phyloP scores from a whole-genome alignment of 2,113 vertebrate genomes.

The Seriola dumerili region DNA sequence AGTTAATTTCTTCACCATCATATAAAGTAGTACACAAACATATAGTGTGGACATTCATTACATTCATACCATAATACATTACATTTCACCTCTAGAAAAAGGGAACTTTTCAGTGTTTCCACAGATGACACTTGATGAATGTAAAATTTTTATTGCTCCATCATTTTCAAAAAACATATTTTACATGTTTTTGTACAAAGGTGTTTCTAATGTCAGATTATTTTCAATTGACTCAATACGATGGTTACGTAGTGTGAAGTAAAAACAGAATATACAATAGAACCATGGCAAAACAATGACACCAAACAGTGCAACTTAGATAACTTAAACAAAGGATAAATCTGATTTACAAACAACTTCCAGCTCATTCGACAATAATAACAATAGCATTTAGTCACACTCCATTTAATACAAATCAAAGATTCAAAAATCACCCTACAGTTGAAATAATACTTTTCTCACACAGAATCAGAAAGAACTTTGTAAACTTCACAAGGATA shows the following conservation, averaged over 20 bases:
- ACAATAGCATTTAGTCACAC: neutral
- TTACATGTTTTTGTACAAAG: neutral
- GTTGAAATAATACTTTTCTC: neutral
- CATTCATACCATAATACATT: too few relatives aligned
- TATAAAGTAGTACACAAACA: too few relatives aligned
- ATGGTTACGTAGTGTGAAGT: too few relatives aligned
- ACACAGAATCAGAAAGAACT: neutral
- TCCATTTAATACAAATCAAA: neutral
- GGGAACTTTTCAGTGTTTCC: too few relatives aligned
- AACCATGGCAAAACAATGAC: too few relatives aligned
- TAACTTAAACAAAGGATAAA: neutral
- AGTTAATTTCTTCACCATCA: too few relatives aligned
- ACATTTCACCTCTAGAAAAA: neutral
- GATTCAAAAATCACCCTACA: neutral
- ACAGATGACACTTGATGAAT: too few relatives aligned
- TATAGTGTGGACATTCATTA: too few relatives aligned
- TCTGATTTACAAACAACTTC: neutral
- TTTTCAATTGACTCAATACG: neutral
- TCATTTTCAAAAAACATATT: neutral
- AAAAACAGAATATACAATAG: too few relatives aligned
- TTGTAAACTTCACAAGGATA: neutral
- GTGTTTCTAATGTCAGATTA: neutral
- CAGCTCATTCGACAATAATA: neutral
- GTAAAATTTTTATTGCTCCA: too few relatives aligned
- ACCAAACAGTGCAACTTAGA: neutral